Percentiles rank a stretch among this genome's conserved stretches.
These are phyloP conservation scores for Nomada flava DNA, from an alignment of 2,888 invertebrate genomes.

Conservation along the genomic window DNA sequence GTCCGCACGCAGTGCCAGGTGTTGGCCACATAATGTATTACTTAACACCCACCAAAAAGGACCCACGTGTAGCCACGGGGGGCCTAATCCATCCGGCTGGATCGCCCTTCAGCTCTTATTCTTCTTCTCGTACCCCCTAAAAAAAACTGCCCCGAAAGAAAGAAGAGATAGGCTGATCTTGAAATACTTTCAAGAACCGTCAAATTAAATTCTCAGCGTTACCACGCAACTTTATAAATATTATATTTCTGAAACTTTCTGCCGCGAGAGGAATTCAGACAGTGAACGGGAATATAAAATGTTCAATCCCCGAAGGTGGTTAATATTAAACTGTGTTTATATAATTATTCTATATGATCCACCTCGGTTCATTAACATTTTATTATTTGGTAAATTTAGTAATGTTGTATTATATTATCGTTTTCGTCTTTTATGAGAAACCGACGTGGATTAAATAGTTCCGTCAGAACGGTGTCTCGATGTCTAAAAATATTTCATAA, in stretches of 20 bases:
- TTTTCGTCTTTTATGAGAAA: no score
- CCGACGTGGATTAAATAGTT: no score
- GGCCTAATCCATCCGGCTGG: conserved; percentile 62
- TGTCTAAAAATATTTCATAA: no score
- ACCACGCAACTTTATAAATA: conserved; percentile 23
- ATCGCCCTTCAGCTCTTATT: conserved; percentile 51
- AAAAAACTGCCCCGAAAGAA: conserved; percentile 4
- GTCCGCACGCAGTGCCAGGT: conserved; percentile 76
- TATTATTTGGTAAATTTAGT: no score
- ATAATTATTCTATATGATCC: no score
- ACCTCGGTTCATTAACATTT: no score
- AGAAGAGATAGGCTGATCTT: background rate
- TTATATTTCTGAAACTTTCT: background rate
- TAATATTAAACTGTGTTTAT: no score
- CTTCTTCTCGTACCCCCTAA: conserved; percentile 25
- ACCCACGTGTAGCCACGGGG: conserved; percentile 63
- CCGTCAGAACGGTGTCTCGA: no score
- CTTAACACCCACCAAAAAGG: conserved; percentile 78
- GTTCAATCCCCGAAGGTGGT: no score
- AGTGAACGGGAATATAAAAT: no score
- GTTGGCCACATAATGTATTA: conserved; percentile 81
- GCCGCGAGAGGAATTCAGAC: no score
- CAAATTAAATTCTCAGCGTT: conserved; percentile 30
- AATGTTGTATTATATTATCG: no score
- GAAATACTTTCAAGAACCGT: conserved; percentile 20